phyloP scores from a whole-genome alignment of 2,113 vertebrate genomes.

The Melanerpes aurifrons region DNA sequence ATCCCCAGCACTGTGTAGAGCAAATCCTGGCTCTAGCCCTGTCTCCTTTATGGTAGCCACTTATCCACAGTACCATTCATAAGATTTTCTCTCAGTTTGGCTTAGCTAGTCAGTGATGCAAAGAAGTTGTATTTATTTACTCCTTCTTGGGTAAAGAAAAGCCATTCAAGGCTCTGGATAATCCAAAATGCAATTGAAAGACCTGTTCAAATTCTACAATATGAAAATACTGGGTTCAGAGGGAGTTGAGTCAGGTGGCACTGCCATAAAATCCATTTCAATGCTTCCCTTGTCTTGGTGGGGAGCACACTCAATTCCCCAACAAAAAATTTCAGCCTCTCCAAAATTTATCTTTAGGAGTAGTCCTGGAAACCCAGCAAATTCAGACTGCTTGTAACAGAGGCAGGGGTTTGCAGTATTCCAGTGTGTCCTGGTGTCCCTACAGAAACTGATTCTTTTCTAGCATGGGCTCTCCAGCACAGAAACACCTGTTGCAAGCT shows the following conservation, averaged over 20 bases:
- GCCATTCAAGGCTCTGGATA: neutral
- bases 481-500: neutral
- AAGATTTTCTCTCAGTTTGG: neutral
- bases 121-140: neutral
- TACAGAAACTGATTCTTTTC: neutral
- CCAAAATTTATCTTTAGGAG: neutral
- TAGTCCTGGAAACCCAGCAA: neutral
- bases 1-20: rapidly evolving
- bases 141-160: neutral
- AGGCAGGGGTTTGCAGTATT: neutral
- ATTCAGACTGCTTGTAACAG: neutral
- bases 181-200: neutral
- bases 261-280: neutral
- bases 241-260: neutral
- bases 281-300: neutral
- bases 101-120: neutral
- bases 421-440: rapidly evolving
- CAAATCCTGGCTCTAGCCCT: neutral
- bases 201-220: neutral
- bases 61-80: neutral
- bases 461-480: neutral
- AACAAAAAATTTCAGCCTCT: neutral
- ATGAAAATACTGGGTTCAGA: neutral
- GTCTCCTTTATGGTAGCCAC: neutral
- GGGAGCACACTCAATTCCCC: neutral